Evolutionary conservation across 2,113 vertebrate species (phyloP), one percentile per base, ranked within the genome.

Genomic region (Ochotona princeps): DNA sequence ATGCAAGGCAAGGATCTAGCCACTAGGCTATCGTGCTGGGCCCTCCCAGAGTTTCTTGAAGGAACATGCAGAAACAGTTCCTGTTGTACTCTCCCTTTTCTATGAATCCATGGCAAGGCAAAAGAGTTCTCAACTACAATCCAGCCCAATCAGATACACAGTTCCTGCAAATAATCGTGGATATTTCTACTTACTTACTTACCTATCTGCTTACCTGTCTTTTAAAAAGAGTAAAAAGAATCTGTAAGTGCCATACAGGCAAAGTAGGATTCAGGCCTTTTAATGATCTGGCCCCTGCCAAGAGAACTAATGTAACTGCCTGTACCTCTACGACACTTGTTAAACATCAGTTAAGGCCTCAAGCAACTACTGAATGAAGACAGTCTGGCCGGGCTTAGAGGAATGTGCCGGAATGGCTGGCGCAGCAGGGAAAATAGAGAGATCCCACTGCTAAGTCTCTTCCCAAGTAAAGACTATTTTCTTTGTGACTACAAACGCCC

Each of bases 91-190:
- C 18, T 75, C 47, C 76, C 51, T 87, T 93, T 30, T 94, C 73
- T 92, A 83, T 26, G 66, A 90, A 83, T 89, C 57, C 49, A 57
- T 61, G 21, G n/a, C 25, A 66, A 65, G 25, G 61, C 78, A 87
- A 88, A 91, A 73, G 35, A n/a, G 63, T 88, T 92, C 85, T 86
- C 51, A 85, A 57, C 23, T 89, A 89, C 76, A 93, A 69, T 74
- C 7, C 11, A 75, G 79, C 9, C 35, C 49, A 81, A 88, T 81
- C 75, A 86, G 38, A 73, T 8, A 70, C 47, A 88, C 4, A 32
- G 54, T 84, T 80, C 25, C 60, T 57, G 67, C 25, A 92, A 84
- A 91, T 73, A 92, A 47, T 44, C 81, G 26, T 63, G 32, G 81
- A 28, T 66, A 63, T 79, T 75, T 75, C 44, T 82, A 44, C 25